Evolutionary conservation across 2,888 invertebrate species (phyloP).

Genomic region (Ochropleura leucogaster): DNA sequence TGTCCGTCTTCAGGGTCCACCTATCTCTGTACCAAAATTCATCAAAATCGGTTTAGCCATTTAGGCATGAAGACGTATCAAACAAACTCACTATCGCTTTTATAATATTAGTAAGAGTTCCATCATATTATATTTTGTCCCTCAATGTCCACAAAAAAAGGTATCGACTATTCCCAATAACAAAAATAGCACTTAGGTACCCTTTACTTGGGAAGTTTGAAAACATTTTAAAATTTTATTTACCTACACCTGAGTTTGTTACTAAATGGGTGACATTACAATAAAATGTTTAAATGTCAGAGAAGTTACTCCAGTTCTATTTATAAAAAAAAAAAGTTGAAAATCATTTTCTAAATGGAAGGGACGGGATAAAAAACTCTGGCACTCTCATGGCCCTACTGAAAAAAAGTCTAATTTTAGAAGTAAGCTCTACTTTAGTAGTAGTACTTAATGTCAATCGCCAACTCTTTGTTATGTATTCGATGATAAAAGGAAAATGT

Average conservation of each 20-base stretch:
- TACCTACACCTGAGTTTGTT: conserved; percentile 11
- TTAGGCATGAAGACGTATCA: no score
- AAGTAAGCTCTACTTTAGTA: neutral
- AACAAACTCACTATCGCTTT: neutral
- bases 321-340: neutral
- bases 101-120: neutral
- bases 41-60: no score
- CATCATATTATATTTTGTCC: neutral
- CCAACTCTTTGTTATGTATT: neutral
- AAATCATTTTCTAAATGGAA: neutral
- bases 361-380: neutral
- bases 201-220: neutral
- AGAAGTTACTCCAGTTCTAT: neutral
- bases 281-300: conserved; percentile 7
- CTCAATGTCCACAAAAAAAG: neutral
- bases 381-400: neutral
- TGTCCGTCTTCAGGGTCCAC: no score
- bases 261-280: neutral
- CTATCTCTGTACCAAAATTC: no score
- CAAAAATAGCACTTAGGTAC: conserved; percentile 6
- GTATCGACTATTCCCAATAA: neutral
- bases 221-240: conserved; percentile 30
- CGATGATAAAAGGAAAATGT: neutral
- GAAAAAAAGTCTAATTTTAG: neutral
- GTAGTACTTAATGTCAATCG: neutral